Evolutionary conservation across 2,113 vertebrate genomes (phyloP).

Genomic region (Rhagologus leucostigma): DNA sequence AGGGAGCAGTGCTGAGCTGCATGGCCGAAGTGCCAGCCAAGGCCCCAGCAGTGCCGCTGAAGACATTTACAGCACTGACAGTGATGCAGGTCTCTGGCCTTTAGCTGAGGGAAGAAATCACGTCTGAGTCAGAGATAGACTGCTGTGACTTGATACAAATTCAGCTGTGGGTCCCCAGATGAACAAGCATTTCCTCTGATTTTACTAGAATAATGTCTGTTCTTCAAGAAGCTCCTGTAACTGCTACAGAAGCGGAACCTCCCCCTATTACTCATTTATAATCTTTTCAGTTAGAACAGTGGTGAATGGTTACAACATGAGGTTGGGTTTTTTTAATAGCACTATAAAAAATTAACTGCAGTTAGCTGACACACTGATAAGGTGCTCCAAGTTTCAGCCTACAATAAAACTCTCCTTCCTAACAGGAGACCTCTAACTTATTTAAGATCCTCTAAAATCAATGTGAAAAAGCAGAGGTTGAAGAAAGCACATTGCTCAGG

Average conservation of each 20-base stretch:
- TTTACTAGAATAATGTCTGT: not conserved
- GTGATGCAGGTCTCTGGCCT: fast-evolving
- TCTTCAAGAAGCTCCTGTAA: not conserved
- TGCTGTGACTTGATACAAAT: not conserved
- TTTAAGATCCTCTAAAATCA: not conserved
- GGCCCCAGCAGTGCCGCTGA: not conserved
- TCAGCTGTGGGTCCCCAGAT: not conserved
- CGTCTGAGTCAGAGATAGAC: fast-evolving
- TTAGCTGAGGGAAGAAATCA: not conserved
- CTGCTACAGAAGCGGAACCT: not conserved
- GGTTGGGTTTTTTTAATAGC: not conserved
- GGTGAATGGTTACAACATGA: not conserved
- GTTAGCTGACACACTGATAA: not conserved
- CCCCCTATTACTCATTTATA: not conserved
- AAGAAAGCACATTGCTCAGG: not conserved
- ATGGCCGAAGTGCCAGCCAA: not conserved
- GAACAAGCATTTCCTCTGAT: not conserved
- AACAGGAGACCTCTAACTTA: not conserved
- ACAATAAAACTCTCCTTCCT: not conserved
- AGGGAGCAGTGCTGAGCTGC: not conserved
- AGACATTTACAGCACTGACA: no score
- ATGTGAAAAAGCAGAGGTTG: not conserved
- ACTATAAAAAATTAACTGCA: not conserved
- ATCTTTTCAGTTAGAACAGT: not conserved
- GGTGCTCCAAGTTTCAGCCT: not conserved